These are phyloP conservation scores for Haemorhous mexicanus DNA, from an alignment of 2,113 vertebrate species.

Conservation along the genomic window DNA sequence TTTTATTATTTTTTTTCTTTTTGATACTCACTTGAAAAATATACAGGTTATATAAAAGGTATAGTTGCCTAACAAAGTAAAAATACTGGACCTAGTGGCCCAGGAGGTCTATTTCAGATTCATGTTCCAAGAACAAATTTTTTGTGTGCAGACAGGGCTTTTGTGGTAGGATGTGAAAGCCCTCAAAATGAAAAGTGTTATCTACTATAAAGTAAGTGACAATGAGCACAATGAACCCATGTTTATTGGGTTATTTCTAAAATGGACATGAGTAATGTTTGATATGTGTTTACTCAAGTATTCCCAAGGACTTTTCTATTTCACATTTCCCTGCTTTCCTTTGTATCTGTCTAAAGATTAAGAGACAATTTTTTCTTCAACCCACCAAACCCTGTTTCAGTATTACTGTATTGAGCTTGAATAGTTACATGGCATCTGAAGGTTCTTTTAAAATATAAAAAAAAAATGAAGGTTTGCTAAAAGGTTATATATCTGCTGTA, in stretches of 20 bases:
- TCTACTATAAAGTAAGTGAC: not conserved
- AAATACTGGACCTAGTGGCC: not conserved
- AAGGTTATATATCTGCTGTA: not conserved
- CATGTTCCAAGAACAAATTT: not conserved
- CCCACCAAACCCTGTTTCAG: not conserved
- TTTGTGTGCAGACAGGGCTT: not conserved
- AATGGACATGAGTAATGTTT: not conserved
- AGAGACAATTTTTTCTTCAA: not conserved
- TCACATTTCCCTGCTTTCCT: not conserved
- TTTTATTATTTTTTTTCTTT: not conserved
- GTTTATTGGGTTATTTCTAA: not conserved
- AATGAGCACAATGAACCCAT: not conserved
- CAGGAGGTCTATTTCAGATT: not conserved
- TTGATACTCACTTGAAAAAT: not conserved
- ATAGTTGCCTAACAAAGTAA: not conserved
- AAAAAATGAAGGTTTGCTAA: not conserved
- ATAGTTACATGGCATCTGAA: not conserved
- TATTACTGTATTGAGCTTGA: not conserved
- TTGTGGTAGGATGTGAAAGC: not conserved
- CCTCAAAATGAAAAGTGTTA: not conserved
- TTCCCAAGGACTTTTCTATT: not conserved
- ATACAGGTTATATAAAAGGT: not conserved
- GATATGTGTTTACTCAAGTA: not conserved
- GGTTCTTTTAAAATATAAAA: not conserved
- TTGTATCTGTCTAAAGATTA: not conserved